Conservation (phyloP, 2,888 invertebrate genomes). For the Epirrita christyi region DNA sequence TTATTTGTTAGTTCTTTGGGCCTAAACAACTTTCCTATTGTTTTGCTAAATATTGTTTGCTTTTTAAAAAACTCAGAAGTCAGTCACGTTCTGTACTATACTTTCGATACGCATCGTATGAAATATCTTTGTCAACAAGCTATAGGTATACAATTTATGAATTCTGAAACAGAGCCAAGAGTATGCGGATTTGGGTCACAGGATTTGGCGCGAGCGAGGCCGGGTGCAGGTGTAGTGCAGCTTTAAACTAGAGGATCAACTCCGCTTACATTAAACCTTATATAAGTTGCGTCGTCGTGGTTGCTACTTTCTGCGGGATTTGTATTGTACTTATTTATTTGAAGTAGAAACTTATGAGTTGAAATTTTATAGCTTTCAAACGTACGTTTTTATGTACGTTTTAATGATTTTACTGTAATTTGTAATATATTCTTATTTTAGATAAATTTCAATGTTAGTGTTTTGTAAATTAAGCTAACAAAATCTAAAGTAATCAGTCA, state of each 20-base stretch:
- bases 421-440: too few species aligned
- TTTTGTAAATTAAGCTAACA: too few species aligned
- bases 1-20: too few species aligned
- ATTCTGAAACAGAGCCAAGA: conserved; percentile 48
- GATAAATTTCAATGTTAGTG: too few species aligned
- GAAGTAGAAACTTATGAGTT: conserved; percentile 7
- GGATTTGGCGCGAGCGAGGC: conserved; percentile 44
- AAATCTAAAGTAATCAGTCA: too few species aligned
- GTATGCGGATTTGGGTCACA: conserved; percentile 48
- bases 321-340: conserved; percentile 27
- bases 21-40: too few species aligned
- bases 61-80: too few species aligned
- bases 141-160: conserved; percentile 43
- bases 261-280: conserved; percentile 40
- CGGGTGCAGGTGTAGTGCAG: conserved; percentile 46
- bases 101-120: not conserved
- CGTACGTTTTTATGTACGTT: too few species aligned
- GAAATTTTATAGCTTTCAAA: too few species aligned
- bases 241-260: conserved; percentile 41
- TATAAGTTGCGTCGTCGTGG: conserved; percentile 35
- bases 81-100: too few species aligned
- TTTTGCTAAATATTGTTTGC: too few species aligned
- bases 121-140: conserved; percentile 1
- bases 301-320: conserved; percentile 30
- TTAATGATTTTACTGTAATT: too few species aligned